Conservation (phyloP, 2,888 invertebrate species). For the Limulus polyphemus region DNA sequence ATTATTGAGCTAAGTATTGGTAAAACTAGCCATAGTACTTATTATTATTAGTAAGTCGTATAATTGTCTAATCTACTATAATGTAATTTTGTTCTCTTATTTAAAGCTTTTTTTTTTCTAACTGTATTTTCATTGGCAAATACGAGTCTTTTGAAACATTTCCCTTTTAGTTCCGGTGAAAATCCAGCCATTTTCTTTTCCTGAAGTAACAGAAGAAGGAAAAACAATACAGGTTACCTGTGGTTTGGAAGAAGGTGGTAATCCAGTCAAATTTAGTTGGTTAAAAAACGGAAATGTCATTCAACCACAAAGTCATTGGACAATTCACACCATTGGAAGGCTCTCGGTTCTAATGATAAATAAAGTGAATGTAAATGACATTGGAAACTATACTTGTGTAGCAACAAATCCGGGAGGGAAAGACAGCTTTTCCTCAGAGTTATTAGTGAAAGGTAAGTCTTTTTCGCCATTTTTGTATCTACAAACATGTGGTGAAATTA, state of each 20-base stretch:
- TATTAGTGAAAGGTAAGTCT: conserved; percentile 15
- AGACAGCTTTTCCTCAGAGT: conserved; percentile 8
- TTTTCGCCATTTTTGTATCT: too few relatives aligned
- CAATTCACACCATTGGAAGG: conserved; percentile 4
- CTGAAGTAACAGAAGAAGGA: conserved; percentile 11
- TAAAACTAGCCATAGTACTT: too few relatives aligned
- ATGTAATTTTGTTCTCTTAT: too few relatives aligned
- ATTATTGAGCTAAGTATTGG: too few relatives aligned
- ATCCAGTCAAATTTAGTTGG: conserved; percentile 13
- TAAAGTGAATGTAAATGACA: conserved; percentile 5
- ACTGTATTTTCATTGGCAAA: too few relatives aligned
- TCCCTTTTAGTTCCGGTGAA: background rate
- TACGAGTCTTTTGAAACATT: too few relatives aligned
- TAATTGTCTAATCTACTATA: too few relatives aligned
- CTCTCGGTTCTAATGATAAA: conserved; percentile 15
- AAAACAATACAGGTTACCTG: conserved; percentile 15
- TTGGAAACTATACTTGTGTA: conserved; percentile 1
- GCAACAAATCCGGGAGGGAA: conserved; percentile 9
- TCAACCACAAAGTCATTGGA: conserved; percentile 1
- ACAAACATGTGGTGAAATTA: too few relatives aligned
- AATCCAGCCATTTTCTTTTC: conserved; percentile 19
- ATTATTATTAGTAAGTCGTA: too few relatives aligned
- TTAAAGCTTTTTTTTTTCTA: too few relatives aligned
- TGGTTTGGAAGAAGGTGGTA: conserved; percentile 9
- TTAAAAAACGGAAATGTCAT: conserved; percentile 7